These are phyloP conservation scores for Mayetiola destructor DNA, from an alignment of 2,888 invertebrate species.

Conservation along the genomic window DNA sequence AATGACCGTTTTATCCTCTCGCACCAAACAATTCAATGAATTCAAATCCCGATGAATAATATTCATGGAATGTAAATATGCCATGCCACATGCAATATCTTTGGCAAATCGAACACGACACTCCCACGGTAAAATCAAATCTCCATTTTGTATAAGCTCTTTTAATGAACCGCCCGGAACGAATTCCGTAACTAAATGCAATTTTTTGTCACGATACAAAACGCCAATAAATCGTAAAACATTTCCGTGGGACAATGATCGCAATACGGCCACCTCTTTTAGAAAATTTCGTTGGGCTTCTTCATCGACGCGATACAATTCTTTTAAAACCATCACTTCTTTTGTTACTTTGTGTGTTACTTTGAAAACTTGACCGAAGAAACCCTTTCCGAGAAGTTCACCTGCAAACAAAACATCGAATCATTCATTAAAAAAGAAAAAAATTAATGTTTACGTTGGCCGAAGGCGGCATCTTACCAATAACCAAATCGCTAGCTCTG, in stretches of 20 bases:
- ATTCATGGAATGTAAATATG: slow-evolving; percentile 85
- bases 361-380: slow-evolving; percentile 85
- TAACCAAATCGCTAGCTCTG: slow-evolving; percentile 74
- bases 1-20: slow-evolving; percentile 80
- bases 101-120: slow-evolving; percentile 72
- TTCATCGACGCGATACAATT: slow-evolving; percentile 82
- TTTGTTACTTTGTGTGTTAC: slow-evolving; percentile 80
- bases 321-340: slow-evolving; percentile 92
- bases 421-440: background rate
- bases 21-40: slow-evolving; percentile 86
- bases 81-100: slow-evolving; percentile 87
- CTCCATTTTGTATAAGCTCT: slow-evolving; percentile 62
- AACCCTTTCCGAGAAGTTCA: slow-evolving; percentile 80
- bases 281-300: slow-evolving; percentile 88
- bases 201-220: slow-evolving; percentile 77
- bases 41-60: slow-evolving; percentile 92
- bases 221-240: slow-evolving; percentile 86
- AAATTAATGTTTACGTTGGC: too few species aligned
- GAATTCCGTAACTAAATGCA: slow-evolving; percentile 86
- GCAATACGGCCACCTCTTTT: slow-evolving; percentile 86
- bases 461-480: slow-evolving; percentile 34
- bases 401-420: slow-evolving; percentile 28
- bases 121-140: slow-evolving; percentile 59
- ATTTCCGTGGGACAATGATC: slow-evolving; percentile 77
- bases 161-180: slow-evolving; percentile 84